Evolutionary conservation across 2,888 invertebrate species (phyloP).

Genomic region (Caradrina clavipalpis): DNA sequence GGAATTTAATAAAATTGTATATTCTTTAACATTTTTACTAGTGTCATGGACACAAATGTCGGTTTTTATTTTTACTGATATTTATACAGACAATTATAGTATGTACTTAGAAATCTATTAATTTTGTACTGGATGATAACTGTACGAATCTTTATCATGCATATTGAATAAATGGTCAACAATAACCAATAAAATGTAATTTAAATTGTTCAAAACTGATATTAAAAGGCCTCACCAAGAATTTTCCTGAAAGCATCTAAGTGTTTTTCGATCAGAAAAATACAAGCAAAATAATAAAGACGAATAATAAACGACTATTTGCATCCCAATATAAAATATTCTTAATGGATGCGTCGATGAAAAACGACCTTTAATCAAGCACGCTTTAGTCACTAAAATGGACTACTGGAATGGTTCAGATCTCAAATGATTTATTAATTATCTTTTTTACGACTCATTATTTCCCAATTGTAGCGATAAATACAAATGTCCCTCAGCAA

Average conservation of each 20-base stretch:
- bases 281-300: not conserved
- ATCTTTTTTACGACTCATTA: not conserved
- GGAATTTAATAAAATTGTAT: not conserved
- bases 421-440: conserved; percentile 8
- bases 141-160: not conserved
- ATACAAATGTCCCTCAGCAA: conserved; percentile 1
- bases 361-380: not conserved
- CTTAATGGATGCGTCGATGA: not conserved
- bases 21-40: not conserved
- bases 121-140: not conserved
- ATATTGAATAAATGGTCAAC: conserved; percentile 4
- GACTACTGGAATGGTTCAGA: not conserved
- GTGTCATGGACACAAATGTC: not conserved
- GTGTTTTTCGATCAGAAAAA: not conserved
- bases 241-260: not conserved
- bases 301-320: not conserved
- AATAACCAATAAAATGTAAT: conserved; percentile 3
- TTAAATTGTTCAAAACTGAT: not conserved
- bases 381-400: not conserved
- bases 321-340: not conserved
- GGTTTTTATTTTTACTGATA: not conserved
- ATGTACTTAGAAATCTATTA: not conserved
- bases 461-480: not conserved
- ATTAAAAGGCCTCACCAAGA: conserved; percentile 1
- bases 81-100: no score